A percentile compares a stretch with the other conserved stretches of the same genome.
These are phyloP conservation scores for Thinocorus orbignyianus DNA, from an alignment of 2,113 vertebrate genomes.

Conservation along the genomic window DNA sequence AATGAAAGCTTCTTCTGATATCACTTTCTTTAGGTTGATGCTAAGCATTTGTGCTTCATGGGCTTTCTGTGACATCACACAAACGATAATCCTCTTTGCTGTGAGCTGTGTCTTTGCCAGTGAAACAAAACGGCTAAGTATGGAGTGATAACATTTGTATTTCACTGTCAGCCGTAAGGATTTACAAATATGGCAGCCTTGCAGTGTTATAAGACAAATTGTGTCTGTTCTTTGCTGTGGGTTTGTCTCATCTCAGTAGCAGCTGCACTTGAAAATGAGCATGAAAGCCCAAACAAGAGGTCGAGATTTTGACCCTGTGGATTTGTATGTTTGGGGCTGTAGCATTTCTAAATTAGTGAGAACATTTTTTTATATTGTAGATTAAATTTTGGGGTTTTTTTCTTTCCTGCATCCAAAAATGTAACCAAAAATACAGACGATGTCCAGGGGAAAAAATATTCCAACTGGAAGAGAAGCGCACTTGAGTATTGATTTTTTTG, in stretches of 20 bases:
- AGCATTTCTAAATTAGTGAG: background rate
- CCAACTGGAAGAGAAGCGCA: background rate
- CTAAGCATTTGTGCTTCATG: background rate
- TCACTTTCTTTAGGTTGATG: background rate
- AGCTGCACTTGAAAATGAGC: background rate
- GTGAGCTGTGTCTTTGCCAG: background rate
- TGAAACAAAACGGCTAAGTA: background rate
- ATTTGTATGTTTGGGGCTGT: background rate
- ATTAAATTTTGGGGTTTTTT: background rate
- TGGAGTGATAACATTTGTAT: background rate
- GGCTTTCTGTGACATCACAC: background rate
- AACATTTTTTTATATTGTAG: background rate
- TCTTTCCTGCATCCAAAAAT: background rate
- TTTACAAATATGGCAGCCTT: background rate
- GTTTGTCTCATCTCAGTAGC: background rate
- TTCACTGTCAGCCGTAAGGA: background rate
- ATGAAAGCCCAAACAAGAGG: background rate
- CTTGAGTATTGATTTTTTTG: background rate
- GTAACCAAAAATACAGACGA: background rate
- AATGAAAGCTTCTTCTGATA: background rate
- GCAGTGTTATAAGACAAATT: background rate
- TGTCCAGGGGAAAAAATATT: background rate
- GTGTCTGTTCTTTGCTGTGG: background rate
- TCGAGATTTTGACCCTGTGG: background rate
- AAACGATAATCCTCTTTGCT: background rate